Evolutionary conservation across 2,113 vertebrate genomes (phyloP).

Genomic region (Sphaerodactylus townsendi): DNA sequence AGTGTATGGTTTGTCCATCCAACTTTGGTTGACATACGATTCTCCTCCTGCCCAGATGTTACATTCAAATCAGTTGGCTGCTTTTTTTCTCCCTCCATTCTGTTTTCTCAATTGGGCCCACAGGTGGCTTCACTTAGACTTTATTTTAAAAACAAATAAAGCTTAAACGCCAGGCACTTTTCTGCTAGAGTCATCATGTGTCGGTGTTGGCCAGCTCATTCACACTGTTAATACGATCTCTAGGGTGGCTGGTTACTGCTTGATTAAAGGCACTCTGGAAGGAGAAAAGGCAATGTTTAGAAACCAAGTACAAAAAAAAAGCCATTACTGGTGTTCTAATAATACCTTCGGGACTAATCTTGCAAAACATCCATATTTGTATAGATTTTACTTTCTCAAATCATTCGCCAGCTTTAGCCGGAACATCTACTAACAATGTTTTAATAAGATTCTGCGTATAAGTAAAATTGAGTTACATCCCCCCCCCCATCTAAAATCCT

Average conservation of each 20-base stretch:
- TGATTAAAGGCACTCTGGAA: background rate
- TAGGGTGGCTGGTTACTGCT: background rate
- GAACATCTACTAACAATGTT: background rate
- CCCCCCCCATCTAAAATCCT: too few species aligned
- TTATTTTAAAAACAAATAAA: background rate
- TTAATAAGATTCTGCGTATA: background rate
- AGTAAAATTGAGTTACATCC: background rate
- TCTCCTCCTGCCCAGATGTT: background rate
- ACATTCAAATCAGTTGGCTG: background rate
- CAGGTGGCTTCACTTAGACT: background rate
- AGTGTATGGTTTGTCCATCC: background rate
- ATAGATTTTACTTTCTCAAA: background rate
- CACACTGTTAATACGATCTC: background rate
- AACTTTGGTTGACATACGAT: background rate
- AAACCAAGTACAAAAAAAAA: background rate
- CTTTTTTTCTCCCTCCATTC: background rate
- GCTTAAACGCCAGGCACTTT: background rate
- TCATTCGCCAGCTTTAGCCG: background rate
- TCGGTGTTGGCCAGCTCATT: background rate
- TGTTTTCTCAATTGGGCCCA: background rate
- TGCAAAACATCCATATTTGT: background rate
- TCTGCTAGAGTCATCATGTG: slow-evolving; percentile 1
- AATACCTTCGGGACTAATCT: background rate
- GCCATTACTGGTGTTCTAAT: background rate
- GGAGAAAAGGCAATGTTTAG: background rate